These are phyloP conservation scores for Campylomormyrus tamandua DNA, from an alignment of 2,113 vertebrate species.

Conservation along the genomic window DNA sequence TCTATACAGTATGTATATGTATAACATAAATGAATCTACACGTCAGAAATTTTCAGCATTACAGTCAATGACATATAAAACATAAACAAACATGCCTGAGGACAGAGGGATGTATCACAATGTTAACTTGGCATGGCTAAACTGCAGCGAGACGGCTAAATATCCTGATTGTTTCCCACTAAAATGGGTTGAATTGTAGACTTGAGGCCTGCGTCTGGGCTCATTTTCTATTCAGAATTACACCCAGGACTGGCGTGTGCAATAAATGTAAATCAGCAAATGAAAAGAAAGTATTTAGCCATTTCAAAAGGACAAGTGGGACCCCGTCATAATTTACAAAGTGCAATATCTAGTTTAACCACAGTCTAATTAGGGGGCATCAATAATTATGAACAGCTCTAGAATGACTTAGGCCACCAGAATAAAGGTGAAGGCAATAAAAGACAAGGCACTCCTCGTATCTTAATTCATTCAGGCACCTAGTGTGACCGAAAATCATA, in stretches of 20 bases:
- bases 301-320: slow-evolving; percentile 46
- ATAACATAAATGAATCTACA: background rate
- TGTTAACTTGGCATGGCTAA: background rate
- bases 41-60: background rate
- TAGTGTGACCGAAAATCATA: background rate
- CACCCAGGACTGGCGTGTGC: slow-evolving; percentile 27
- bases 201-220: slow-evolving; percentile 39
- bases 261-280: slow-evolving; percentile 57
- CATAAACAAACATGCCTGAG: background rate
- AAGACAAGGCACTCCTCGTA: background rate
- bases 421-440: slow-evolving; percentile 50
- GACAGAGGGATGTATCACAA: background rate
- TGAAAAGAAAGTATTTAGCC: slow-evolving; percentile 50
- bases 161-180: slow-evolving; percentile 8
- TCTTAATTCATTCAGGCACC: background rate
- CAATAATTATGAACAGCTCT: slow-evolving; percentile 27
- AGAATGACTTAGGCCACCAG: slow-evolving; percentile 32
- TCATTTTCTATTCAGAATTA: slow-evolving; percentile 52
- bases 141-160: background rate
- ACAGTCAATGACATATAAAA: background rate
- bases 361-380: slow-evolving; percentile 52
- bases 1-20: background rate
- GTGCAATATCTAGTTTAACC: slow-evolving; percentile 41
- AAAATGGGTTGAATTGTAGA: slow-evolving; percentile 42
- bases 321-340: slow-evolving; percentile 40